A percentile compares a stretch with the other conserved stretches of the same genome.
Evolutionary conservation across 2,113 vertebrate genomes (phyloP).

Genomic region (Onychostruthus taczanowskii): DNA sequence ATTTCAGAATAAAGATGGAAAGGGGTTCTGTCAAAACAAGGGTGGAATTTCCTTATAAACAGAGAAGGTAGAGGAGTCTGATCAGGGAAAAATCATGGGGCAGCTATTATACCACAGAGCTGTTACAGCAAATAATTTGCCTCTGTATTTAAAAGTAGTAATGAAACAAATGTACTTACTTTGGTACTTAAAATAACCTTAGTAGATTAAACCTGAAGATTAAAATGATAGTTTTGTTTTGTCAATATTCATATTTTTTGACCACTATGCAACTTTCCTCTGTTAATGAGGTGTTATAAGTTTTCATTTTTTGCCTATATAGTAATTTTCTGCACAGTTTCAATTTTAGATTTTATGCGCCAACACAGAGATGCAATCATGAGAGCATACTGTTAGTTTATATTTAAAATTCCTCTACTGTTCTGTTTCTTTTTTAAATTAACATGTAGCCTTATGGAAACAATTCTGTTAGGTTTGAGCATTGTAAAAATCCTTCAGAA

Average conservation of each 20-base stretch:
- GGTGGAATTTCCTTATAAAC: not conserved
- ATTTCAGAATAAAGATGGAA: not conserved
- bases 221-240: conserved; percentile 13
- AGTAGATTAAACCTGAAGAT: conserved; percentile 15
- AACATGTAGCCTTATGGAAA: not conserved
- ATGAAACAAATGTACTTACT: not conserved
- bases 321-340: conserved; percentile 46
- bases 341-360: conserved; percentile 29
- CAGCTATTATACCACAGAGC: not conserved
- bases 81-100: not conserved
- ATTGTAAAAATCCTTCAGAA: conserved; percentile 15
- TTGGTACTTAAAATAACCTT: conserved; percentile 21
- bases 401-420: conserved; percentile 29
- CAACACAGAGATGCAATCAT: conserved; percentile 15
- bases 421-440: conserved; percentile 10
- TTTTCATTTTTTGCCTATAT: conserved; percentile 25
- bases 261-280: not conserved
- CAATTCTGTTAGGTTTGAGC: not conserved
- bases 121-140: not conserved
- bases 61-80: not conserved
- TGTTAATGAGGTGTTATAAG: not conserved
- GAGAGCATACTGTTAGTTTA: conserved; percentile 31
- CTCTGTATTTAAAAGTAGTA: conserved; percentile 25
- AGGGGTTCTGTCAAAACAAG: not conserved
- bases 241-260: not conserved